These are phyloP conservation scores for Drosophila histrio DNA, from an alignment of 2,888 invertebrate genomes.

Conservation along the genomic window DNA sequence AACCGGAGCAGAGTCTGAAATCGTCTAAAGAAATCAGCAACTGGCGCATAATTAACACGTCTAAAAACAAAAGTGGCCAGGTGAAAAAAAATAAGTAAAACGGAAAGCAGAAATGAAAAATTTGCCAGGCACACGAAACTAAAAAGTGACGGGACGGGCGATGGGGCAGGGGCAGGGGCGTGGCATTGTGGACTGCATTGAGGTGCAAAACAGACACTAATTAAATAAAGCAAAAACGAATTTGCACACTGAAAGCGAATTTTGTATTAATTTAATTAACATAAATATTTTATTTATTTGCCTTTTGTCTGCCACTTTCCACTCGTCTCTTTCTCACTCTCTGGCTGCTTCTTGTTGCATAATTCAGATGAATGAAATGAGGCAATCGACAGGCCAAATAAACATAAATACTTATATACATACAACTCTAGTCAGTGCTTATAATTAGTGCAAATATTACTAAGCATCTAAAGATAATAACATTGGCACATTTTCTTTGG, in stretches of 20 bases:
- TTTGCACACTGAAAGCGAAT: conserved; percentile 58
- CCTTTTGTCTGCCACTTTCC: conserved; percentile 22
- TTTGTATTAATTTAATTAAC: conserved; percentile 60
- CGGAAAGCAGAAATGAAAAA: conserved; percentile 24
- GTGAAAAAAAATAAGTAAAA: conserved; percentile 2
- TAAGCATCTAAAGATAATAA: conserved; percentile 47
- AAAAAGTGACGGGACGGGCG: neutral
- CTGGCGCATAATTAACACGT: conserved; percentile 52
- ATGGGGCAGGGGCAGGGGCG: conserved; percentile 8
- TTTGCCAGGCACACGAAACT: conserved; percentile 20
- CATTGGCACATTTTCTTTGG: conserved; percentile 69
- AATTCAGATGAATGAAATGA: conserved; percentile 44
- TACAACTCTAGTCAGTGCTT: neutral
- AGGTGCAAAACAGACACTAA: conserved; percentile 61
- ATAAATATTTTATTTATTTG: conserved; percentile 65
- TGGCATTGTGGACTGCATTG: conserved; percentile 27
- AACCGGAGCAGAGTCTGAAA: conserved; percentile 12
- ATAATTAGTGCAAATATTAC: conserved; percentile 35
- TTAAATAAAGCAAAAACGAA: conserved; percentile 48
- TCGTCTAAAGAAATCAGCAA: conserved; percentile 21
- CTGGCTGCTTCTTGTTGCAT: neutral
- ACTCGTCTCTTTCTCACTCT: neutral
- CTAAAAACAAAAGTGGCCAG: conserved; percentile 52
- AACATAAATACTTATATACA: neutral
- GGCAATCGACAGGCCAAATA: conserved; percentile 42